Evolutionary conservation across 2,888 invertebrate species (phyloP).

Genomic region (Endomychus coccineus): DNA sequence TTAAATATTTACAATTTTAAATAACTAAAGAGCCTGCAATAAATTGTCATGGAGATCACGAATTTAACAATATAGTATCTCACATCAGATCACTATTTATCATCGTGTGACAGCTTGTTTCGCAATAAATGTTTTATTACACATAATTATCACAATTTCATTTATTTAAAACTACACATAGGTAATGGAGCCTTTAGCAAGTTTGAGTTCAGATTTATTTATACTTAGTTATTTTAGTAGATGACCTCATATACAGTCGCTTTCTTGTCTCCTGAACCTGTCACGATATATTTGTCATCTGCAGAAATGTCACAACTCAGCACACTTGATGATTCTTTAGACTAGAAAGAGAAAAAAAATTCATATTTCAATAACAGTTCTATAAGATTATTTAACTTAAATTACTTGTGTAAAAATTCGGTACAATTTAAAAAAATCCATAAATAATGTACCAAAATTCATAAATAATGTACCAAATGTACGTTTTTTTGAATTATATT

Average conservation of each 20-base stretch:
- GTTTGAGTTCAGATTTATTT: conserved; percentile 1
- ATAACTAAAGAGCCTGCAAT: conserved; percentile 27
- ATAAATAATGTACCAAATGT: too few species aligned
- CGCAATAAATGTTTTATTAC: conserved; percentile 30
- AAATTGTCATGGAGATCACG: conserved; percentile 42
- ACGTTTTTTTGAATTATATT: too few species aligned
- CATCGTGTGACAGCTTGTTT: conserved; percentile 24
- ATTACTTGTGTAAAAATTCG: too few species aligned
- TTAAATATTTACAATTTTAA: conserved; percentile 22
- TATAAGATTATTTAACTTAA: too few species aligned
- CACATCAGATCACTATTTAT: conserved; percentile 34
- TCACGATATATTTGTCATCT: conserved; percentile 97
- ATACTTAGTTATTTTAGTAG: conserved; percentile 49
- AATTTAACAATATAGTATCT: conserved; percentile 29
- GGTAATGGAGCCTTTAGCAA: conserved; percentile 7
- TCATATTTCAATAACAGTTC: too few species aligned
- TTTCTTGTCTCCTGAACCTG: conserved; percentile 96
- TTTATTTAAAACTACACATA: conserved; percentile 27
- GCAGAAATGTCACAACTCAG: conserved; percentile 96
- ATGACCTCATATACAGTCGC: conserved; percentile 96
- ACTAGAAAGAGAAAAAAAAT: conserved; percentile 51
- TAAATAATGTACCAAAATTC: too few species aligned
- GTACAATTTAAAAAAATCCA: neutral
- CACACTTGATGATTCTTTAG: conserved; percentile 95
- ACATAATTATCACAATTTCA: conserved; percentile 37